Percentiles rank a stretch among this genome's conserved stretches.
phyloP scores from a whole-genome alignment of 2,113 vertebrate genomes.

The Nannospalax galili region DNA sequence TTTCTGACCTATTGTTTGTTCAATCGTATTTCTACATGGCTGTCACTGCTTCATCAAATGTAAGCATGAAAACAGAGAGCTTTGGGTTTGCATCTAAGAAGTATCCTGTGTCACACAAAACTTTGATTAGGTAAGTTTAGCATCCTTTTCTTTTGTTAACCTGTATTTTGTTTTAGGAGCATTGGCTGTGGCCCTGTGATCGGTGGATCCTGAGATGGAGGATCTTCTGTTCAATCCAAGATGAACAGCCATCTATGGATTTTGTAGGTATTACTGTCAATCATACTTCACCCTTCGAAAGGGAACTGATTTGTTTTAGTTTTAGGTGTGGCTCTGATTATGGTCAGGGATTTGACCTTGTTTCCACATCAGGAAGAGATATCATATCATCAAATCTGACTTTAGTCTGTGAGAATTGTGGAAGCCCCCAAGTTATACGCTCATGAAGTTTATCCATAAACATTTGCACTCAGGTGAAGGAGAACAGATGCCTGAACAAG shows the following conservation, averaged over 20 bases:
- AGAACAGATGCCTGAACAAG: not conserved
- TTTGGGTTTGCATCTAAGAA: not conserved
- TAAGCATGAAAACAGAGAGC: not conserved
- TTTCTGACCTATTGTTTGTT: not conserved
- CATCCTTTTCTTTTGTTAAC: not conserved
- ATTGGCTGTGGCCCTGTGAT: not conserved
- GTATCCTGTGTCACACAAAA: not conserved
- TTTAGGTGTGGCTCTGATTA: not conserved
- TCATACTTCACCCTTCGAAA: not conserved
- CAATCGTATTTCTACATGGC: not conserved
- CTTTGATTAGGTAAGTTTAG: not conserved
- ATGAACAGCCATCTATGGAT: not conserved
- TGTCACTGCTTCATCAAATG: not conserved
- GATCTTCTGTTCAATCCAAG: not conserved
- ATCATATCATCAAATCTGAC: not conserved
- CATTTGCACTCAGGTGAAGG: not conserved
- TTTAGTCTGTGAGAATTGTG: not conserved
- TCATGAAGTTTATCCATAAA: not conserved
- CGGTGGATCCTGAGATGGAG: not conserved
- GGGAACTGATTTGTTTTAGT: not conserved
- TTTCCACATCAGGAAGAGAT: not conserved
- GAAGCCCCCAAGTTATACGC: not conserved
- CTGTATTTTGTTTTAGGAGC: not conserved
- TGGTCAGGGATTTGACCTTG: not conserved
- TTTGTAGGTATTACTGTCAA: not conserved